Conservation (phyloP, 2,888 invertebrate species). For the Linnaemya tessellans region DNA sequence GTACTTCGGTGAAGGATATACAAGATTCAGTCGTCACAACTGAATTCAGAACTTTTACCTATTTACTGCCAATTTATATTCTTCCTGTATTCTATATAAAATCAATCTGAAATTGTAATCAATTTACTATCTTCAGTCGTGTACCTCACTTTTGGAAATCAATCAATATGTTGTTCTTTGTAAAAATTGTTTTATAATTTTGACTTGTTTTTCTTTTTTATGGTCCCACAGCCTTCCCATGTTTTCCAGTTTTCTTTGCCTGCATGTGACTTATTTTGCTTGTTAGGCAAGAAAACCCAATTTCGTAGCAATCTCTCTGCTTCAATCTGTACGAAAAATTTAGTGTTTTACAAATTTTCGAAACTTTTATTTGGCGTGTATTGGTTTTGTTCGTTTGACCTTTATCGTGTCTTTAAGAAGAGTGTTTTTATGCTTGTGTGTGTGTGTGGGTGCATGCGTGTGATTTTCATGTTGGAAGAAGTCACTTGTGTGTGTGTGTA, state of each 20-base stretch:
- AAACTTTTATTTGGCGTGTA: neutral
- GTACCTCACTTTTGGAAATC: too few relatives aligned
- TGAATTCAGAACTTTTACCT: too few relatives aligned
- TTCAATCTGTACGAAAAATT: conserved; percentile 37
- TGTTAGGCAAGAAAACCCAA: conserved; percentile 6
- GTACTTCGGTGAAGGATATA: too few relatives aligned
- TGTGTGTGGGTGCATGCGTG: neutral
- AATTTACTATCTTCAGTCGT: too few relatives aligned
- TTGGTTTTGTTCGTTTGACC: conserved; percentile 30
- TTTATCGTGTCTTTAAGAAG: conserved; percentile 34
- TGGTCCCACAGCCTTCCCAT: neutral
- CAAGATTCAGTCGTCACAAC: too few relatives aligned
- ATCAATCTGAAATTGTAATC: too few relatives aligned
- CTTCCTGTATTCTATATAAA: too few relatives aligned
- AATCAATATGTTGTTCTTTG: neutral
- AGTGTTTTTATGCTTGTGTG: neutral
- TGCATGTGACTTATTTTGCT: neutral
- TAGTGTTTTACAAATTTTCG: conserved; percentile 12
- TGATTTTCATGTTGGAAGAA: neutral
- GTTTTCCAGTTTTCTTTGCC: neutral
- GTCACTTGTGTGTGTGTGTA: neutral
- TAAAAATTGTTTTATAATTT: neutral
- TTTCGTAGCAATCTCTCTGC: conserved; percentile 12
- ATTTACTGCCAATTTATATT: too few relatives aligned
- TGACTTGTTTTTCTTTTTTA: neutral